Conservation (phyloP, 2,888 invertebrate genomes). For the Pecten maximus region DNA sequence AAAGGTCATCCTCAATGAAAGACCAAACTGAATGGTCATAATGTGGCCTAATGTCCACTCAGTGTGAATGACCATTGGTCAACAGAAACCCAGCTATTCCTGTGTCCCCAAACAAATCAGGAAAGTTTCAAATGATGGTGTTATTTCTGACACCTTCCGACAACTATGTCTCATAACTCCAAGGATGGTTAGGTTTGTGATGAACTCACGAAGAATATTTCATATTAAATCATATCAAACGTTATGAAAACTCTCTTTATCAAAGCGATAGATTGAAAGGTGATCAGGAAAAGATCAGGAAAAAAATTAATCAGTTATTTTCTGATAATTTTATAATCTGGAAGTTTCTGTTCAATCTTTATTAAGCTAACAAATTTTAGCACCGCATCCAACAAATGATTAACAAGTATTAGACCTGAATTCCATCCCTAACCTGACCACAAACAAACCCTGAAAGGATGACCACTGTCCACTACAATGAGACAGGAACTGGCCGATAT, state of each 20-base stretch:
- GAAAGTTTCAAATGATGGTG: background rate
- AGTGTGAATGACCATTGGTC: constrained; percentile 5
- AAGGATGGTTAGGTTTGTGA: background rate
- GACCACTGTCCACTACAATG: background rate
- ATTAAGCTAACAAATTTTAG: background rate
- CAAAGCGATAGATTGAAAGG: background rate
- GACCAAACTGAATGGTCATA: background rate
- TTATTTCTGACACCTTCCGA: background rate
- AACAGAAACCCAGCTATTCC: background rate
- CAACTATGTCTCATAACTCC: background rate
- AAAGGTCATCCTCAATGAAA: background rate
- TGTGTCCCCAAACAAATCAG: background rate
- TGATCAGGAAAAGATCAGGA: background rate
- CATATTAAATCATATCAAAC: background rate
- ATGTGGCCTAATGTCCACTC: background rate
- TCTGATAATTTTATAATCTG: background rate
- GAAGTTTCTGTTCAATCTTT: background rate
- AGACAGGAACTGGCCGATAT: background rate
- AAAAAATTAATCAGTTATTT: background rate
- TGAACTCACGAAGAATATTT: background rate
- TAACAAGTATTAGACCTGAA: background rate
- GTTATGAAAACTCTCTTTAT: background rate
- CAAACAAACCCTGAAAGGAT: background rate
- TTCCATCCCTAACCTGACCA: background rate
- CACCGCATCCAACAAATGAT: background rate